Conservation (phyloP, 2,888 invertebrate genomes). For the Gastrophysa polygoni region DNA sequence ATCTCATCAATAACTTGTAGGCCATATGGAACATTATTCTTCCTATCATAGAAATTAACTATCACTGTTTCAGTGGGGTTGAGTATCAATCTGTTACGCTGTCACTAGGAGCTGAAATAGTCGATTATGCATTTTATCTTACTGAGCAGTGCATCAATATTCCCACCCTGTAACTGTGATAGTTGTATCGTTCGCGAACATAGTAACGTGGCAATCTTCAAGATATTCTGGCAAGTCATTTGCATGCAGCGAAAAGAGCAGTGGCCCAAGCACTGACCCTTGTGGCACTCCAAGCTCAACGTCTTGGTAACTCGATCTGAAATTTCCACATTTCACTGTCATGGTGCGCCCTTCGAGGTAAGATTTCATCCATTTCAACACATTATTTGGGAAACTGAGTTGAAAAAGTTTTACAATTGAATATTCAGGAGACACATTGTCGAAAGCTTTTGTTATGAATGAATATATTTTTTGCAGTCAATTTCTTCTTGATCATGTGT, state of each 20-base stretch:
- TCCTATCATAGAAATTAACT: not conserved
- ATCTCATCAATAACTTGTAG: not conserved
- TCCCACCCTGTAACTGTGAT: not conserved
- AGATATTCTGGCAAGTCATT: constrained; percentile 5
- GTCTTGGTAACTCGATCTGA: no score
- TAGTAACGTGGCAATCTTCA: not conserved
- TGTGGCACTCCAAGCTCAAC: not conserved
- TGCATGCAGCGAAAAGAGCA: not conserved
- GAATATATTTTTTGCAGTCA: no score
- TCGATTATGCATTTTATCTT: not conserved
- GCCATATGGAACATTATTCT: no score
- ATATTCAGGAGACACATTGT: no score
- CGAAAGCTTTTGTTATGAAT: no score
- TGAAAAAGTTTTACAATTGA: no score
- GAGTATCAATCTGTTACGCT: constrained; percentile 1
- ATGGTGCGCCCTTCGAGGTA: not conserved
- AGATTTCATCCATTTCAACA: not conserved
- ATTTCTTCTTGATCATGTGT: no score
- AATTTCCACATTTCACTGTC: no score
- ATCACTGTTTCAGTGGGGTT: not conserved
- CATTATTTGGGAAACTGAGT: not conserved
- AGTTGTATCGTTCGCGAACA: constrained; percentile 3
- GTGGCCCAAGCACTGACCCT: not conserved
- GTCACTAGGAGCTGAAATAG: not conserved
- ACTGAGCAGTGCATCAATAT: not conserved